These are phyloP conservation scores for Bombyx huttoni DNA, from an alignment of 2,888 invertebrate genomes.

Conservation along the genomic window DNA sequence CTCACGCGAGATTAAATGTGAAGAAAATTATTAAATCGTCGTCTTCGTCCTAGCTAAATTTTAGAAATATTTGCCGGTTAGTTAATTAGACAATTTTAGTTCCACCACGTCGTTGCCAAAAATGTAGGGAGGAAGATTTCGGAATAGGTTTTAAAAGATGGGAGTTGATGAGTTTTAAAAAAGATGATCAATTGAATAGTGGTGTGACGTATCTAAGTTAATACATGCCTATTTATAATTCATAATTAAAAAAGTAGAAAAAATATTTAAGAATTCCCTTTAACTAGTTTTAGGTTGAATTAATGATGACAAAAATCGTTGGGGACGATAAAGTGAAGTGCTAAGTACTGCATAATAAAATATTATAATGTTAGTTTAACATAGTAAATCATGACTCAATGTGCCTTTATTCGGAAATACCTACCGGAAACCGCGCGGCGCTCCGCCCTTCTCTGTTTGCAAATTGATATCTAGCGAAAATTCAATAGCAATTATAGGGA, in stretches of 20 bases:
- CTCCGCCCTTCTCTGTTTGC: slow-evolving; percentile 30
- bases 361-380: slow-evolving; percentile 27
- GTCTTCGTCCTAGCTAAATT: slow-evolving; percentile 45
- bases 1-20: slow-evolving; percentile 59
- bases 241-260: slow-evolving; percentile 40
- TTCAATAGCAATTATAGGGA: slow-evolving; percentile 71
- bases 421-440: slow-evolving; percentile 53
- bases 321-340: slow-evolving; percentile 33
- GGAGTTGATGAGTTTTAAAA: slow-evolving; percentile 53
- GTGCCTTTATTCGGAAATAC: slow-evolving; percentile 69
- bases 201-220: slow-evolving; percentile 42
- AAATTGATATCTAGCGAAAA: slow-evolving; percentile 25
- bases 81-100: slow-evolving; percentile 63
- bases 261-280: slow-evolving; percentile 38
- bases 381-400: slow-evolving; percentile 62
- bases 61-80: slow-evolving; percentile 47
- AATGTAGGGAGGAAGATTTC: slow-evolving; percentile 50
- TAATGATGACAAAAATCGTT: slow-evolving; percentile 36
- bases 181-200: slow-evolving; percentile 45
- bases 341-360: slow-evolving; percentile 39
- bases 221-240: slow-evolving; percentile 23
- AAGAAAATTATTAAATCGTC: slow-evolving; percentile 51
- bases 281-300: slow-evolving; percentile 59
- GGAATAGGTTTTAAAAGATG: slow-evolving; percentile 58
- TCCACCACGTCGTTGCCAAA: slow-evolving; percentile 70